A percentile compares a stretch with the other conserved stretches of the same genome.
phyloP scores from a whole-genome alignment of 2,113 vertebrate genomes.

The Triplophysa siluroides region DNA sequence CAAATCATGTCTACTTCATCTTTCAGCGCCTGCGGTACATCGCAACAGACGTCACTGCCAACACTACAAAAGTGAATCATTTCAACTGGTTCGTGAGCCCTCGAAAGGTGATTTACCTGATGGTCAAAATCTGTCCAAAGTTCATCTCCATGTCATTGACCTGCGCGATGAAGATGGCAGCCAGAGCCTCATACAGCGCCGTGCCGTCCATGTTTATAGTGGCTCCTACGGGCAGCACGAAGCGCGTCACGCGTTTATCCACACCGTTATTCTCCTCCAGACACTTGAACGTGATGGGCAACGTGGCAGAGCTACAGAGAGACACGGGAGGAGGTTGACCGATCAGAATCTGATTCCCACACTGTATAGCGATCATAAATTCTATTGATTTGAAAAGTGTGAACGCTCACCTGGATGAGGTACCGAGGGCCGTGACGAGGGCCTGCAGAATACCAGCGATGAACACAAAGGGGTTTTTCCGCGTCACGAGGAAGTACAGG shows the following conservation, averaged over 20 bases:
- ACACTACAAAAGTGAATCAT: not conserved
- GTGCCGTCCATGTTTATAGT: constrained; percentile 49
- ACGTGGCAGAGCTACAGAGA: constrained; percentile 32
- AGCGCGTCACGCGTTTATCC: constrained; percentile 44
- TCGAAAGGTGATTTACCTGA: constrained; percentile 15
- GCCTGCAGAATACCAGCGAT: constrained; percentile 92
- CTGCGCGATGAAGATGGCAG: constrained; percentile 46
- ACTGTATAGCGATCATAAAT: too few species aligned
- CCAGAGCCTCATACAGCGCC: constrained; percentile 41
- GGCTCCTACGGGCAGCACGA: constrained; percentile 41
- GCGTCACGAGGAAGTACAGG: constrained; percentile 91
- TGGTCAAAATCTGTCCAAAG: constrained; percentile 47
- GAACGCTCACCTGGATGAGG: constrained; percentile 89
- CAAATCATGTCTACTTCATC: not conserved
- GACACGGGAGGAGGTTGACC: not conserved
- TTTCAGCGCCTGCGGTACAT: not conserved
- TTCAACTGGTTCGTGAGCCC: not conserved
- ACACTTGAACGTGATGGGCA: constrained; percentile 50
- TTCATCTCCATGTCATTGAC: constrained; percentile 48
- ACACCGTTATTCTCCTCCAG: constrained; percentile 45
- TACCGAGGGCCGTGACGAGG: constrained; percentile 93
- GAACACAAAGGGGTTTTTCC: constrained; percentile 91
- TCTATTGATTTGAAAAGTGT: not conserved
- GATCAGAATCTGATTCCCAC: too few species aligned
- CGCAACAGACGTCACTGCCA: not conserved